phyloP scores from a whole-genome alignment of 2,113 vertebrate genomes.

The Pelecanoides urinatrix region DNA sequence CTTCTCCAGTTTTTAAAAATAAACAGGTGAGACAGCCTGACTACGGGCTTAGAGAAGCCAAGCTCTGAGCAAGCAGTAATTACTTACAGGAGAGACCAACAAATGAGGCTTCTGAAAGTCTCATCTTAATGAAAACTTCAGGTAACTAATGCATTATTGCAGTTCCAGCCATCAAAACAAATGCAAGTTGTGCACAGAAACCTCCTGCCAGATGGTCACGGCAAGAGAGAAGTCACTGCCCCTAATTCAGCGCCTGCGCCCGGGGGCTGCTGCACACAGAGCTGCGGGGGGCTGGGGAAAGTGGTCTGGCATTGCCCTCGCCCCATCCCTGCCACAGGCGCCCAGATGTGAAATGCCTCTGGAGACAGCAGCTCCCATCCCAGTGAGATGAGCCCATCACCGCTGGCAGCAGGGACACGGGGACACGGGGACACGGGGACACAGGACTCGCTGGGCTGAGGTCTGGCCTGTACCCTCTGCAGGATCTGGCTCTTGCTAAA shows the following conservation, averaged over 20 bases:
- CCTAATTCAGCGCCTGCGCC: not conserved
- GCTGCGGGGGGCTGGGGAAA: not conserved
- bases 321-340: accelerated
- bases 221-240: not conserved
- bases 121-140: not conserved
- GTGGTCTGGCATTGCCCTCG: not conserved
- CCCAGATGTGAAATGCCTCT: not conserved
- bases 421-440: not conserved
- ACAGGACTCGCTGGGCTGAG: not conserved
- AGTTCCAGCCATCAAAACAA: not conserved
- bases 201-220: not conserved
- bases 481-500: not conserved
- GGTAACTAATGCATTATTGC: not conserved
- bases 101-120: not conserved
- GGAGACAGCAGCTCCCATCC: not conserved
- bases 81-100: not conserved
- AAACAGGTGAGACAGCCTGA: not conserved
- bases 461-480: not conserved
- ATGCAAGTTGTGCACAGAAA: not conserved
- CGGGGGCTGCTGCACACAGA: not conserved
- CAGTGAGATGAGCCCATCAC: not conserved
- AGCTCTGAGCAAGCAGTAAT: not conserved
- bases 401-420: not conserved
- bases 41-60: not conserved
- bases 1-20: not conserved